Evolutionary conservation across 2,113 vertebrate species (phyloP), one percentile per base, ranked within the genome.

Genomic region (Channa argus): DNA sequence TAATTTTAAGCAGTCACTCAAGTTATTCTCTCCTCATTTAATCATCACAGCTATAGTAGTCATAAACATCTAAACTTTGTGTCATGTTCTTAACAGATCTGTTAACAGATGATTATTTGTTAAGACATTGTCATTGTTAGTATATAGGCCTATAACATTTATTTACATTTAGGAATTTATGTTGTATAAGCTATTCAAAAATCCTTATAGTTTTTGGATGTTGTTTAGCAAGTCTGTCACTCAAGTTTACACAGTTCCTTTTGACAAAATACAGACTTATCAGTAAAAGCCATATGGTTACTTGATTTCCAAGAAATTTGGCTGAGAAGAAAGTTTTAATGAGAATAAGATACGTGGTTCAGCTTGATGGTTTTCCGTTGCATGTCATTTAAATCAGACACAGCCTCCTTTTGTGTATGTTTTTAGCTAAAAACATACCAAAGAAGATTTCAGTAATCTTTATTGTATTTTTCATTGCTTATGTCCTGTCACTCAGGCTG

Each of bases 401-500:
- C n/a, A 47, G 45, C 10, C 37, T 59, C 14, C 50, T 5, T 62
- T 15, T 60, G 0, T 24, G 24, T 24, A 9, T 55, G n/a, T 53
- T 4, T 4, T 61, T 34, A 68, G 15, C 11, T 52, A 5, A 24
- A 33, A 47, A 13, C 15, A 8, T 11, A 13, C 37, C 45, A 24
- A 58, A 45, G 8, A 49, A 12, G 1, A 15, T 46, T 3, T 1
- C 5, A 24, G 10, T 62, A 13, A 50, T 66, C 46, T 55, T 12
- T 8, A 2, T 13, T 55, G 10, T 54, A 24, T 45, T 46, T 54
- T 59, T 3, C 2, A 58, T 64, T 51, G 5, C 10, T 33, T 80
- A 76, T 69, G 6, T 83, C 33, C 13, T 68, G 65, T 78, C 10
- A 41, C 63, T 56, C 91, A 99, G 98, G 97, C 98, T 67, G 98